Evolutionary conservation across 2,888 invertebrate species (phyloP).

Genomic region (Octodonta nipae): DNA sequence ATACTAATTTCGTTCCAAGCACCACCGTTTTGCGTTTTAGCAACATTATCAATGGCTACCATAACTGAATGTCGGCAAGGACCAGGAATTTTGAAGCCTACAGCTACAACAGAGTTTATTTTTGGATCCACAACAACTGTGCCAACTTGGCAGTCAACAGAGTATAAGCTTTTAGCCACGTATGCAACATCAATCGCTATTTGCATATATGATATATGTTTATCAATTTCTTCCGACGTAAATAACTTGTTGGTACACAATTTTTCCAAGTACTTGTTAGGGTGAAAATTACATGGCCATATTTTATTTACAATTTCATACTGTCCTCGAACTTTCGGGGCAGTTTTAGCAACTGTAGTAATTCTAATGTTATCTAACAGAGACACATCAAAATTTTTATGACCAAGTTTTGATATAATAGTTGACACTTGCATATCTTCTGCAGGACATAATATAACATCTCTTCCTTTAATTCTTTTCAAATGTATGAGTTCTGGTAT

Average conservation of each 20-base stretch:
- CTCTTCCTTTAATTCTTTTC: slow-evolving; percentile 53
- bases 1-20: slow-evolving; percentile 40
- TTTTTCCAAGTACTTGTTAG: slow-evolving; percentile 58
- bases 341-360: slow-evolving; percentile 43
- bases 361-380: slow-evolving; percentile 41
- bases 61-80: slow-evolving; percentile 74
- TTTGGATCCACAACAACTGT: slow-evolving; percentile 66
- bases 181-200: slow-evolving; percentile 43
- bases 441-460: slow-evolving; percentile 43
- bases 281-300: slow-evolving; percentile 81
- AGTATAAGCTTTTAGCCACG: slow-evolving; percentile 16
- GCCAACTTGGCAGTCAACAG: slow-evolving; percentile 26
- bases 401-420: slow-evolving; percentile 28
- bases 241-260: slow-evolving; percentile 52
- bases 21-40: slow-evolving; percentile 68
- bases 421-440: slow-evolving; percentile 20
- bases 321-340: slow-evolving; percentile 55
- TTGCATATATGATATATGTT: slow-evolving; percentile 47
- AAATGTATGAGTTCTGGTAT: slow-evolving; percentile 52
- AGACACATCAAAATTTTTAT: slow-evolving; percentile 38
- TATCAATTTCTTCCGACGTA: slow-evolving; percentile 35
- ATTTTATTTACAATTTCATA: slow-evolving; percentile 43
- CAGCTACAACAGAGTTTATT: slow-evolving; percentile 48
- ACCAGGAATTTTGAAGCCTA: slow-evolving; percentile 50
- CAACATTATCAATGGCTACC: slow-evolving; percentile 75